Conservation (phyloP, 2,888 invertebrate genomes). For the Phania funesta region DNA sequence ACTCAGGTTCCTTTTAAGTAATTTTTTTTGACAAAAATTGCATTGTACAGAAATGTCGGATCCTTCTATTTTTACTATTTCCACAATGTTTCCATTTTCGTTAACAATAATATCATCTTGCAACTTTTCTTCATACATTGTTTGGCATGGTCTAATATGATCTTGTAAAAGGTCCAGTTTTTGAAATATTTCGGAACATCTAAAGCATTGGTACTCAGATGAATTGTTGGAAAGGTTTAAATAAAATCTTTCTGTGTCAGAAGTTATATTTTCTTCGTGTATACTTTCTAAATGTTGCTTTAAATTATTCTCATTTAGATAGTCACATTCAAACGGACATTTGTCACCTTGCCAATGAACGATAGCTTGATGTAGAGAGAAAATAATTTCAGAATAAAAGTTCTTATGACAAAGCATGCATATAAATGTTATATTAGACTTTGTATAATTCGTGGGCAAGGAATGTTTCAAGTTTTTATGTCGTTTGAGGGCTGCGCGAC, state of each 20-base stretch:
- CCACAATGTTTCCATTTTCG: constrained; percentile 6
- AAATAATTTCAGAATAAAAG: constrained; percentile 21
- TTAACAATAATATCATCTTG: background rate
- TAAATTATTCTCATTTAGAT: constrained; percentile 7
- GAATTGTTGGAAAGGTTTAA: background rate
- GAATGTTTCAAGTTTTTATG: constrained; percentile 60
- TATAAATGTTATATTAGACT: background rate
- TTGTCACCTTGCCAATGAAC: constrained; percentile 34
- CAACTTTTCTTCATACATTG: background rate
- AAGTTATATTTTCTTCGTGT: constrained; percentile 7
- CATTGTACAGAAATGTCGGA: constrained; percentile 55
- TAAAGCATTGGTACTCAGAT: constrained; percentile 51
- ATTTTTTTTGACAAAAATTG: constrained; percentile 64
- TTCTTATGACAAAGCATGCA: constrained; percentile 33
- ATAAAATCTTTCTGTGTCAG: background rate
- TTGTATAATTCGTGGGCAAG: background rate
- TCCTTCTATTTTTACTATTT: constrained; percentile 30
- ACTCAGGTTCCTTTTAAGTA: constrained; percentile 65
- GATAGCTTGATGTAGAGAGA: constrained; percentile 42
- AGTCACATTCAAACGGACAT: constrained; percentile 42
- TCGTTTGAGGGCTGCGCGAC: constrained; percentile 60
- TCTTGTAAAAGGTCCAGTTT: constrained; percentile 25
- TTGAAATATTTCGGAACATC: constrained; percentile 57
- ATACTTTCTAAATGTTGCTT: constrained; percentile 32
- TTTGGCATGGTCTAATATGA: constrained; percentile 53